Evolutionary conservation across 1,140 invertebrate species (phyloP).

Genomic region (Apis florea): DNA sequence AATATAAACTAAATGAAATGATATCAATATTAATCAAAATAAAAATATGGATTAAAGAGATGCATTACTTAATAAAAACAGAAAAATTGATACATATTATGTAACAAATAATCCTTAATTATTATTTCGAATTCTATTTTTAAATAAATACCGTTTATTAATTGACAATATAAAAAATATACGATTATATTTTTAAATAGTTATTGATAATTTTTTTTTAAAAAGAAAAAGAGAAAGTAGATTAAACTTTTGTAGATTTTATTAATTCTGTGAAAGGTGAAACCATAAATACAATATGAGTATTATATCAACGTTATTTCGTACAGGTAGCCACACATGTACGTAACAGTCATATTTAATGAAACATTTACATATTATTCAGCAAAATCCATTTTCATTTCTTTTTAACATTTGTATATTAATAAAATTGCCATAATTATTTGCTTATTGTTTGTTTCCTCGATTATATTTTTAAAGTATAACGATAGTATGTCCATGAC

Average conservation of each 20-base stretch:
- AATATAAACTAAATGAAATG: too few relatives aligned
- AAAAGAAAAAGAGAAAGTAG: neutral
- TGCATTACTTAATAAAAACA: too few relatives aligned
- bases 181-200: neutral
- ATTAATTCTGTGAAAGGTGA: slow-evolving; percentile 18
- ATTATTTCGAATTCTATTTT: too few relatives aligned
- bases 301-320: slow-evolving; percentile 10
- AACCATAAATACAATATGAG: slow-evolving; percentile 29
- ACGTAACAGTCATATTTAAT: slow-evolving; percentile 48
- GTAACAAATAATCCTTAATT: too few relatives aligned
- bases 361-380: slow-evolving; percentile 38
- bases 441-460: neutral
- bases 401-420: slow-evolving; percentile 1
- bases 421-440: slow-evolving; percentile 16
- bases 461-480: neutral
- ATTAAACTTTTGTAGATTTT: neutral
- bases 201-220: neutral
- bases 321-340: slow-evolving; percentile 25
- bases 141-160: too few relatives aligned
- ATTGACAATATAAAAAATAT: too few relatives aligned
- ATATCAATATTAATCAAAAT: too few relatives aligned
- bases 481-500: neutral
- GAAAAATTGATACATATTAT: too few relatives aligned
- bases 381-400: slow-evolving; percentile 9
- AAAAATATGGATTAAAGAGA: too few relatives aligned